phyloP scores from a whole-genome alignment of 1,140 invertebrate genomes.

The Adoxophyes honmai region DNA sequence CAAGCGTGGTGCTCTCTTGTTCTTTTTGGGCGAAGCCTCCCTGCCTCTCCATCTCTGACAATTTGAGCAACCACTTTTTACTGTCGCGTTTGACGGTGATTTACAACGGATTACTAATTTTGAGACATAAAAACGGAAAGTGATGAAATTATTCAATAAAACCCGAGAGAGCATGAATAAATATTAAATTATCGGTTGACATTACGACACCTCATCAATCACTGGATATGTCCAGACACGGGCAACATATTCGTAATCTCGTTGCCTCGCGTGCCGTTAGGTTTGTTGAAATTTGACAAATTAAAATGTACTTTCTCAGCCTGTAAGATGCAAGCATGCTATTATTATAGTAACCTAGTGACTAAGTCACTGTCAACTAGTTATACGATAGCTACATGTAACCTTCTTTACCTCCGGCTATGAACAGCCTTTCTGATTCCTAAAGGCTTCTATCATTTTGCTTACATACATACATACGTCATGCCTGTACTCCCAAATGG shows the following conservation, averaged over 20 bases:
- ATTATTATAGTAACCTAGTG: too few relatives aligned
- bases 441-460: too few relatives aligned
- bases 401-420: too few relatives aligned
- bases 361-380: too few relatives aligned
- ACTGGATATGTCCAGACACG: conserved; percentile 37
- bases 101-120: conserved; percentile 20
- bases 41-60: conserved; percentile 34
- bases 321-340: too few relatives aligned
- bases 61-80: conserved; percentile 30
- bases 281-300: conserved; percentile 38
- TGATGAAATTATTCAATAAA: conserved; percentile 21
- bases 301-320: conserved; percentile 38
- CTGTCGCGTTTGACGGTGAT: conserved; percentile 11
- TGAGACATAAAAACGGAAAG: conserved; percentile 21
- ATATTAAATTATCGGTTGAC: conserved; percentile 57
- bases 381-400: too few relatives aligned
- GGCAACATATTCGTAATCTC: conserved; percentile 46
- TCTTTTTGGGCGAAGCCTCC: conserved; percentile 23
- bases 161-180: conserved; percentile 25
- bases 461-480: too few relatives aligned
- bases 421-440: too few relatives aligned
- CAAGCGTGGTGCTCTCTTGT: conserved; percentile 6
- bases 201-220: conserved; percentile 51
- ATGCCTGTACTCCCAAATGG: too few relatives aligned
- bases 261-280: conserved; percentile 30